Evolutionary conservation across 2,797 vertebrate genomes (phyloP), one percentile per base, ranked within the genome.

Genomic region (Esox masquinongy): DNA sequence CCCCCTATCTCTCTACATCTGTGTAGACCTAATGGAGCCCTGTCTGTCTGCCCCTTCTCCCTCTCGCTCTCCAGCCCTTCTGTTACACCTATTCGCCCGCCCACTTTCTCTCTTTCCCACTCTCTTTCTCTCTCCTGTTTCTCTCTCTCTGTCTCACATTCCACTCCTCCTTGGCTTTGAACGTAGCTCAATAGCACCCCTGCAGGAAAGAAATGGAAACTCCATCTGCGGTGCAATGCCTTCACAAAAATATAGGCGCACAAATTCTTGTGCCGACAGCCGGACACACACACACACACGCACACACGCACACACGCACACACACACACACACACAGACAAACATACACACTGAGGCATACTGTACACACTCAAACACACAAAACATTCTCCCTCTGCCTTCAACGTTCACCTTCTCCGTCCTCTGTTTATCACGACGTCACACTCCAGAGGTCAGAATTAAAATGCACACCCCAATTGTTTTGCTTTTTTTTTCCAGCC

Each of bases 131-230:
- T 9, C 39, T 9, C 39, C 39, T 43, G 1, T 43, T 9, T 47
- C 43, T 11, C 43, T 47, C 43, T 47, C 12, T 74, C 61, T 63
- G 36, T 76, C 16, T 76, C 73, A 39, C 36, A 39, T 39, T 39
- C 4, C 36, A 12, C 43, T 47, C 43, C 43, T 47, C 43, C 72
- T 80, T 86, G 64, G 71, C 82, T 79, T 70, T 67, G 19, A 87
- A 12, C 72, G 16, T 80, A 84, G 90, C 89, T 83, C 88, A 88
- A 90, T 71, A 92, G 92, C 77, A 86, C 91, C 89, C 88, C 89
- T 84, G 76, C 82, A 83, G 91, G 87, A 85, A 39, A 75, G 78
- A 82, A 78, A 34, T 43, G 34, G 47, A 47, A 66, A 66, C n/a
- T 22, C 34, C 50, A 24, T 15, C 53, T 3, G 19, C 7, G 19